Conservation (phyloP, 2,888 invertebrate genomes). For the Parnassius mnemosyne region DNA sequence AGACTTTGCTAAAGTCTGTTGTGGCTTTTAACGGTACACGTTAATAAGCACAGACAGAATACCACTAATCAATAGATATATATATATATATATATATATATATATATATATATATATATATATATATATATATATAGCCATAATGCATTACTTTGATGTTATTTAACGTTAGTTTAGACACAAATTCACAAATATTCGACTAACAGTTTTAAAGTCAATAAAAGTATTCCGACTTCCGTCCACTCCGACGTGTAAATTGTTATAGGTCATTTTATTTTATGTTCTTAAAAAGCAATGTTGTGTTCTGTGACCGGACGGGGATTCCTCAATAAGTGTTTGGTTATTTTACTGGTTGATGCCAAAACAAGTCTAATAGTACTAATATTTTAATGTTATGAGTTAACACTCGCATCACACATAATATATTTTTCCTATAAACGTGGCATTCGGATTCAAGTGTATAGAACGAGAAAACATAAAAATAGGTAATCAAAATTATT, state of each 20-base stretch:
- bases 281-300: constrained; percentile 63
- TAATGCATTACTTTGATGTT: constrained; percentile 3
- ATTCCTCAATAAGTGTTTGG: constrained; percentile 39
- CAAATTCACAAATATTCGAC: constrained; percentile 30
- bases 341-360: constrained; percentile 30
- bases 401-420: constrained; percentile 1
- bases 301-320: constrained; percentile 50
- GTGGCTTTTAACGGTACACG: constrained; percentile 9
- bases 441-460: no score
- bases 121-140: no score
- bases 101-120: no score
- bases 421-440: not conserved
- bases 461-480: no score
- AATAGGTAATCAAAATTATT: no score
- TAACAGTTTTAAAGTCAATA: constrained; percentile 49
- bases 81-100: no score
- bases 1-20: constrained; percentile 6
- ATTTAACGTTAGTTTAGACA: constrained; percentile 28
- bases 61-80: constrained; percentile 14
- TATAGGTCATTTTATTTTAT: constrained; percentile 55
- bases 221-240: constrained; percentile 57
- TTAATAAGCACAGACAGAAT: constrained; percentile 1
- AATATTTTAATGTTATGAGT: constrained; percentile 3
- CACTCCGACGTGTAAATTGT: constrained; percentile 63
- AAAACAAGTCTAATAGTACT: constrained; percentile 29